Percentiles rank a stretch among this genome's conserved stretches.
Evolutionary conservation across 2,113 vertebrate species (phyloP).

Genomic region (Phylloscopus trochiloides): DNA sequence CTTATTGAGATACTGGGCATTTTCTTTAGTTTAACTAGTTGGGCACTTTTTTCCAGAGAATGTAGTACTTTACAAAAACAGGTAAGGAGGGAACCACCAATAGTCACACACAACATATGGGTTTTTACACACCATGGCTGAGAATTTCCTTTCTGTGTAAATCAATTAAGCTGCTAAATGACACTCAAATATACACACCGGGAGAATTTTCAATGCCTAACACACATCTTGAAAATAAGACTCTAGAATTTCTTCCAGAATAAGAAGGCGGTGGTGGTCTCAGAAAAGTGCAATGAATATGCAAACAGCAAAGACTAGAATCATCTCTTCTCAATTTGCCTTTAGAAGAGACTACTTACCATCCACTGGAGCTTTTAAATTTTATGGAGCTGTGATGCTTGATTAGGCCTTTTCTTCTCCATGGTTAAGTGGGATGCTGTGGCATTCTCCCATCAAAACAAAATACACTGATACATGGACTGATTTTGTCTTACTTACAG

Average conservation of each 20-base stretch:
- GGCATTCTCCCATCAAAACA: neutral
- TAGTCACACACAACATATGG: neutral
- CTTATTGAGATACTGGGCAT: neutral
- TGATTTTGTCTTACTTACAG: neutral
- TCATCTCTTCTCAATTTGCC: neutral
- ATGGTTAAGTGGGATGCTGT: neutral
- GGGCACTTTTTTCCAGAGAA: neutral
- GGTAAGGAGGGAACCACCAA: rapidly evolving
- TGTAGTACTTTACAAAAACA: neutral
- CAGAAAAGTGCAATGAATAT: neutral
- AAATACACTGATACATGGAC: neutral
- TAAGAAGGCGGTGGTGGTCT: neutral
- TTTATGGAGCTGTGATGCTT: neutral
- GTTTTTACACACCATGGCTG: neutral
- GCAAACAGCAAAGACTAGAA: neutral
- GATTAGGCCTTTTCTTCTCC: neutral
- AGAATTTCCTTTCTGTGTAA: neutral
- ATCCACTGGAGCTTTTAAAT: neutral
- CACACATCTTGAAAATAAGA: neutral
- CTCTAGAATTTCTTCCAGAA: neutral
- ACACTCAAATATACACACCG: neutral
- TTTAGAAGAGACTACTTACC: neutral
- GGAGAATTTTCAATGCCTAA: neutral
- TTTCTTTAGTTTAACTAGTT: neutral
- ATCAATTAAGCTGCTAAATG: neutral